Evolutionary conservation across 2,888 invertebrate genomes (phyloP).

Genomic region (Microdon myrmicae): DNA sequence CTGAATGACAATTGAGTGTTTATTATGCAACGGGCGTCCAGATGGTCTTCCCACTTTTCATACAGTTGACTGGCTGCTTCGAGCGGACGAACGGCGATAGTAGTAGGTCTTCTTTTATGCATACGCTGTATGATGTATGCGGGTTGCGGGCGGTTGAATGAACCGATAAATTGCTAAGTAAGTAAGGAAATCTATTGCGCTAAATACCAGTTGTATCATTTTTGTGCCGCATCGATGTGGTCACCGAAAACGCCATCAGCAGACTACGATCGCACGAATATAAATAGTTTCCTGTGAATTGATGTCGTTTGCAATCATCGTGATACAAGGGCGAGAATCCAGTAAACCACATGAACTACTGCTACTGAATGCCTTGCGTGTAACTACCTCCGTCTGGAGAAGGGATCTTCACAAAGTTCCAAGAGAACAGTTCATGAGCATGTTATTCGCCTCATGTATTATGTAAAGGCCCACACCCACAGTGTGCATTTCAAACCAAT

Average conservation of each 20-base stretch:
- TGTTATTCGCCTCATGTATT: slow-evolving; percentile 50
- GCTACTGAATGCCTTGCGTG: slow-evolving; percentile 7
- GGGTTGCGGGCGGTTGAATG: slow-evolving; percentile 28
- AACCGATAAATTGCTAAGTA: slow-evolving; percentile 48
- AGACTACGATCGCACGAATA: slow-evolving; percentile 29
- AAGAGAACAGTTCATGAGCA: slow-evolving; percentile 28
- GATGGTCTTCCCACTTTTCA: slow-evolving; percentile 42
- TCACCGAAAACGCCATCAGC: slow-evolving; percentile 33
- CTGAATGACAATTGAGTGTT: slow-evolving; percentile 58
- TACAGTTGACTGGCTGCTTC: slow-evolving; percentile 24
- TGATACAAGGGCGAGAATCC: slow-evolving; percentile 11
- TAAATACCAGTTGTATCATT: slow-evolving; percentile 28
- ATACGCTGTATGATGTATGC: slow-evolving; percentile 28
- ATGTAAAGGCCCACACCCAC: slow-evolving; percentile 47
- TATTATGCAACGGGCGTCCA: slow-evolving; percentile 64
- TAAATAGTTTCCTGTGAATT: slow-evolving; percentile 38
- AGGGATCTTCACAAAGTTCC: slow-evolving; percentile 37
- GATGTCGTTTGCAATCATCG: slow-evolving; percentile 21
- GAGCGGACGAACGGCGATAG: slow-evolving; percentile 33
- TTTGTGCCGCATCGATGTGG: slow-evolving; percentile 22
- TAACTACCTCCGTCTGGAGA: slow-evolving; percentile 23
- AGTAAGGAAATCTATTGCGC: slow-evolving; percentile 52
- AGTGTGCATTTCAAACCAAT: slow-evolving; percentile 38
- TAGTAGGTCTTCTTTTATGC: slow-evolving; percentile 18
- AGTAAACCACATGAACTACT: background rate